Base-by-base conservation (phyloP, 2,113 vertebrate genomes). In the Pao palembangensis region DNA sequence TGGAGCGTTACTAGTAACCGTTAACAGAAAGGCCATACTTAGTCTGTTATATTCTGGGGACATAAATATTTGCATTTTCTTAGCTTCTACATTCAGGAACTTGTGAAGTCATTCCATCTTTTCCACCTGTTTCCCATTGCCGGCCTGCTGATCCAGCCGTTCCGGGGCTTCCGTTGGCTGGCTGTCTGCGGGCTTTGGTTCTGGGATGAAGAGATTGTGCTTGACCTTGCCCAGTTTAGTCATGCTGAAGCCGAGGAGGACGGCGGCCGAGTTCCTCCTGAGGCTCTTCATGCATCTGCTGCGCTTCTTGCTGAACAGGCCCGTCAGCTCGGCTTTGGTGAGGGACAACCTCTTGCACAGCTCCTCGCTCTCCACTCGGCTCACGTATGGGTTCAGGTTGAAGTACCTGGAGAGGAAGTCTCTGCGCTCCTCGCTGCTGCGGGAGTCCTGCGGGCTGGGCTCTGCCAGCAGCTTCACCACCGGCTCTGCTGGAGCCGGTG, bases 241-340 rank as follows among this genome's bases (percentile, higher is more conserved):
- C 95, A 98, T 95, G 80, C 93, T 93, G 83, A 98, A 99, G 55
- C 97, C 97, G 59, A 98, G 71, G 53, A 99, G 88, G 43, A 99
- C 85, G 54, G 83, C 88, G 0, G 93, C 64, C 11, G 80, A 87
- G 16, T 79, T 92, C 56, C 60, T 91, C 81, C 90, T 93, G 50
- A 99, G 88, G 16, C 89, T 91, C 87, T 91, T 96, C 83, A 98
- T 88, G 87, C 96, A 98, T 17, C 74, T 82, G 44, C 85, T 91
- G 64, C 94, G 94, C 77, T 88, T 94, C 62, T 86, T 93, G 13
- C 92, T 90, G 72, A 99, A 95, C 71, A 92, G 93, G 0, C 92
- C 92, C 0, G 87, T 89, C 69, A 99, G 79, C 14, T 98, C 97
- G 0, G 90, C 79, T 74, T 94, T 98, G 87, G 91, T 92, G 0